Evolutionary conservation across 2,888 invertebrate species (phyloP).

Genomic region (Oxystoma pomonae): DNA sequence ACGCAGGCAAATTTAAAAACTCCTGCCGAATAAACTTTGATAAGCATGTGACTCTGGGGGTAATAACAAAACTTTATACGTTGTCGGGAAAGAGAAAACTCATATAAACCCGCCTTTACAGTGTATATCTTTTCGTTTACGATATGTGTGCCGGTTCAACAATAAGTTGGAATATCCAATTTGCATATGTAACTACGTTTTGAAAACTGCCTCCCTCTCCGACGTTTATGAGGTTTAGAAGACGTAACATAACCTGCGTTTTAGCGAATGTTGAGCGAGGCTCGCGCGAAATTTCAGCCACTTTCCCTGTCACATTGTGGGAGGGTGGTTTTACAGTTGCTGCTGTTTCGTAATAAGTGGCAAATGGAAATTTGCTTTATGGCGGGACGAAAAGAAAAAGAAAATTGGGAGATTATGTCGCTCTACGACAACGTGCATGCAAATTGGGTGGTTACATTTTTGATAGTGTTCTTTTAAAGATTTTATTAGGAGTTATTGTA

Average conservation of each 20-base stretch:
- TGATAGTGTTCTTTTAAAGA: too few species aligned
- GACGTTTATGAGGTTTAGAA: conserved; percentile 16
- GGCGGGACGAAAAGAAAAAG: neutral
- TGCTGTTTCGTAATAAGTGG: neutral
- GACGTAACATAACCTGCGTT: conserved; percentile 9
- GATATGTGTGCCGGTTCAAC: conserved; percentile 35
- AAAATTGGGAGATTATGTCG: neutral
- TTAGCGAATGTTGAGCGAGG: neutral
- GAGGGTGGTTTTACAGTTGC: neutral
- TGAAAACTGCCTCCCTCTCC: conserved; percentile 18
- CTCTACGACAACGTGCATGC: neutral
- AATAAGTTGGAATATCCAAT: conserved; percentile 48
- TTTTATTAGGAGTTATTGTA: too few species aligned
- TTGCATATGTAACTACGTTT: conserved; percentile 48
- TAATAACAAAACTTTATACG: conserved; percentile 25
- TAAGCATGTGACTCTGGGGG: neutral
- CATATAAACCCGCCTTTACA: conserved; percentile 23
- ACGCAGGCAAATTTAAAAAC: neutral
- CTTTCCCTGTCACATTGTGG: neutral
- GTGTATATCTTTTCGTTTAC: conserved; percentile 32
- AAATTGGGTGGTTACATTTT: neutral
- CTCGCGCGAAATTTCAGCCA: neutral
- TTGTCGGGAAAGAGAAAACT: conserved; percentile 18
- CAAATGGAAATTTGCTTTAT: neutral
- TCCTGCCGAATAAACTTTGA: neutral